Conservation (phyloP, 2,797 vertebrate genomes). For the Simalia tracyae region DNA sequence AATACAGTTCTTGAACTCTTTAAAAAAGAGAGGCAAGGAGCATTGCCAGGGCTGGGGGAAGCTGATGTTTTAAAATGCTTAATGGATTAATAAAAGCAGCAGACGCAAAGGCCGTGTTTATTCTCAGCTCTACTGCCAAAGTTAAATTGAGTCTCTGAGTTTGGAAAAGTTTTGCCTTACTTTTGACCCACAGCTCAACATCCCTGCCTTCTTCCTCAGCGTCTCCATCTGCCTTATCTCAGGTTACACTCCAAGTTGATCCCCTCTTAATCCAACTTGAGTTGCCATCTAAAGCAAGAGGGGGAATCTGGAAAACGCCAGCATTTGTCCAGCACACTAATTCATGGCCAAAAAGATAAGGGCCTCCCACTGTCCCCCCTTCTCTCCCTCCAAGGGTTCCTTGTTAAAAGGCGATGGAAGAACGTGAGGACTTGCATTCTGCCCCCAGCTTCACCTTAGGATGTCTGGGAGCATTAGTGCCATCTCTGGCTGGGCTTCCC, state of each 20-base stretch:
- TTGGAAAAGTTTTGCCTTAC: constrained; percentile 35
- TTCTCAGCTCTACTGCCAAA: constrained; percentile 1
- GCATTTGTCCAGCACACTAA: constrained; percentile 41
- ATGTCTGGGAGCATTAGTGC: background rate
- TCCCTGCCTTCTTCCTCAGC: constrained; percentile 48
- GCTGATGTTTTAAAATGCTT: background rate
- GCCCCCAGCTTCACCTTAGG: background rate
- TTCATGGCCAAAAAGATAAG: background rate
- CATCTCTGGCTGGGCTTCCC: background rate
- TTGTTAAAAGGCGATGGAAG: background rate
- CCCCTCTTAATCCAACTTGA: constrained; percentile 67
- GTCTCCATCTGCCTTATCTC: constrained; percentile 65
- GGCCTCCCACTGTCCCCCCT: background rate
- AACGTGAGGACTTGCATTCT: background rate
- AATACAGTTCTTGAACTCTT: background rate
- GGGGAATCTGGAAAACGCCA: constrained; percentile 40
- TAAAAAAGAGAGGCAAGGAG: background rate
- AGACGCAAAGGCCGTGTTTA: constrained; percentile 4
- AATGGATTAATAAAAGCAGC: constrained; percentile 18
- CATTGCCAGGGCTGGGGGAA: background rate
- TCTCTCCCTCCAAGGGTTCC: background rate
- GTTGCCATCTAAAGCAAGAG: constrained; percentile 56
- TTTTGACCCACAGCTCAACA: constrained; percentile 54
- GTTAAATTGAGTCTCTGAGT: constrained; percentile 2
- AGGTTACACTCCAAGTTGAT: constrained; percentile 65